Base-by-base conservation (phyloP, 2,888 invertebrate genomes). In the Alloplasta piceator region DNA sequence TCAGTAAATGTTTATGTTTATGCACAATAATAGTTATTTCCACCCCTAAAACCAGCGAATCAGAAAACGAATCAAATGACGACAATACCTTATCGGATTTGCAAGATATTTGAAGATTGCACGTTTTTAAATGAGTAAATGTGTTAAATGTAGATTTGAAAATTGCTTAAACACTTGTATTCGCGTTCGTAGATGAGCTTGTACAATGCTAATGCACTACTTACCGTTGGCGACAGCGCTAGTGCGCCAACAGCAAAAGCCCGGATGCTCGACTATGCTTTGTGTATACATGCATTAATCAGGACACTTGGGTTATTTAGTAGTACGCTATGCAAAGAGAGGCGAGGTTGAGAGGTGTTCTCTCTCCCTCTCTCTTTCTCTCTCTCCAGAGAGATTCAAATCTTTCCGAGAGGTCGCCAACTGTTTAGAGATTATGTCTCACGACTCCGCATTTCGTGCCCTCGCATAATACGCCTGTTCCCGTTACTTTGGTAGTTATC, bases 391-490 rank as follows among this genome's bases (percentile, higher is more conserved):
- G 71, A 84, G 85, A 86, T 87, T 78, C 78, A 71, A 84, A 86
- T 86, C 85, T 87, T 75, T 82, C 73, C 80, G 75, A 64, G 75
- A 64, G 78, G 77, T 56, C 55, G 63, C 60, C 56, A 83, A 84
- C 75, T 85, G 84, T 86, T 85, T 82, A 84, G 84, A 83, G 84
- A 86, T 86, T 85, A 86, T 84, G 83, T 85, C 80, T 80, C 74
- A 80, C 77, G 68, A 83, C 74, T 84, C 80, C 76, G 85, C 84
- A 84, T 73, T 81, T 74, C 88, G 87, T 87, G 87, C 81, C 83
- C 82, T 83, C 81, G 87, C 86, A 88, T 85, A 84, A 87, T 87
- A 84, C 83, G 75, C 80, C 79, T 72, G 52, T 70, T 73, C 84
- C 85, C 86, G 85, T 86, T 85, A 85, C 80, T 50, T 50, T 26